These are phyloP conservation scores for Pelmatolapia mariae DNA, from an alignment of 2,113 vertebrate species.

Conservation along the genomic window DNA sequence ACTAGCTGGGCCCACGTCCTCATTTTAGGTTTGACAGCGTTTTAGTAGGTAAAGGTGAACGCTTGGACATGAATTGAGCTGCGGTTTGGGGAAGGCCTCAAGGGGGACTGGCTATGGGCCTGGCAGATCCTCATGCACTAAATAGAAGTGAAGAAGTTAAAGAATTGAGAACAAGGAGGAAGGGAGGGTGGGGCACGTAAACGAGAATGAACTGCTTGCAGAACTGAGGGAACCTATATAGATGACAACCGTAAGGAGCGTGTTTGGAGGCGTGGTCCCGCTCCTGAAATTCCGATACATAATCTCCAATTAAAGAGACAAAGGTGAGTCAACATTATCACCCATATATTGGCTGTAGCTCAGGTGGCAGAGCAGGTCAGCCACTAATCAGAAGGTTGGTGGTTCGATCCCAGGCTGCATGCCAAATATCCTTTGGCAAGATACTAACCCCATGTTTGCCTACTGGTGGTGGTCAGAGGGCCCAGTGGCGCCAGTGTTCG, in stretches of 20 bases:
- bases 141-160: neutral
- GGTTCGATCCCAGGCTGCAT: too few relatives aligned
- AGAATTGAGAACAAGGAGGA: neutral
- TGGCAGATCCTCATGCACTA: accelerated
- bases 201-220: neutral
- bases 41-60: neutral
- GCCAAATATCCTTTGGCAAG: too few relatives aligned
- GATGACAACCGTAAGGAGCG: accelerated
- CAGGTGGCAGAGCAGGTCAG: too few relatives aligned
- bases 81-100: accelerated
- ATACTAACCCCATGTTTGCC: too few relatives aligned
- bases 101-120: too few relatives aligned
- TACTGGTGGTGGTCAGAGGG: too few relatives aligned
- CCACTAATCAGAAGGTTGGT: too few relatives aligned
- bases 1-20: neutral
- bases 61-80: neutral
- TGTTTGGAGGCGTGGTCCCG: neutral
- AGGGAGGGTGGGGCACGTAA: accelerated
- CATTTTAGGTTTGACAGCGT: neutral
- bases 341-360: too few relatives aligned
- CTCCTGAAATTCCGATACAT: neutral
- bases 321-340: neutral
- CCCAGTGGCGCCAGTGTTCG: too few relatives aligned
- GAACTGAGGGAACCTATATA: accelerated
- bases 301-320: neutral